Evolutionary conservation across 2,888 invertebrate genomes (phyloP).

Genomic region (Melinopterus prodromus): DNA sequence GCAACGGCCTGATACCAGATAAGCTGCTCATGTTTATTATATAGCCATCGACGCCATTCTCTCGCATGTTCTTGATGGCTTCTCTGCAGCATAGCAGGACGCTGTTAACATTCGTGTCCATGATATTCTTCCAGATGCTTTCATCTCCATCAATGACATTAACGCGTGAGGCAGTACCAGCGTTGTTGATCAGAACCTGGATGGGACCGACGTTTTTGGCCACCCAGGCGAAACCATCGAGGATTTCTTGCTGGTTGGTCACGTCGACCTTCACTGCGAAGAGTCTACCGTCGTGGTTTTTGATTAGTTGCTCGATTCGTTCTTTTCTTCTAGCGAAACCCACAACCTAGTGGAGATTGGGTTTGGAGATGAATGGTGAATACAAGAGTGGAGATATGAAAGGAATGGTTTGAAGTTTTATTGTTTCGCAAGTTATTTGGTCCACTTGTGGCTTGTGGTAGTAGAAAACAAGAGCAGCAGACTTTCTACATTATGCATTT

Average conservation of each 20-base stretch:
- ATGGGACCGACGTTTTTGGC: conserved; percentile 29
- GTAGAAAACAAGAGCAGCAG: no score
- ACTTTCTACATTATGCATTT: no score
- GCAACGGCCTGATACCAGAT: conserved; percentile 7
- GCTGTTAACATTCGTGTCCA: conserved; percentile 26
- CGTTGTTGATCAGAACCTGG: conserved; percentile 26
- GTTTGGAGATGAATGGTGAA: no score
- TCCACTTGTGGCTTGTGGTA: no score
- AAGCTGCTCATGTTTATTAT: conserved; percentile 31
- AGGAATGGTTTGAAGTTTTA: no score
- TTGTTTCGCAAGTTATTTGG: no score
- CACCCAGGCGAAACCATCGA: conserved; percentile 25
- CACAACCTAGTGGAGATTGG: conserved; percentile 53
- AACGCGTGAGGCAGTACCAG: conserved; percentile 25
- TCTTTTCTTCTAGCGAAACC: conserved; percentile 35
- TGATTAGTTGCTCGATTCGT: conserved; percentile 27
- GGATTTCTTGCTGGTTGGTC: conserved; percentile 27
- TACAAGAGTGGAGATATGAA: no score
- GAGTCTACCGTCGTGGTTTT: conserved; percentile 22
- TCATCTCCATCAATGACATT: conserved; percentile 27
- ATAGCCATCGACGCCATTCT: conserved; percentile 12
- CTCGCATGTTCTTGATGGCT: conserved; percentile 27
- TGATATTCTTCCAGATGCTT: conserved; percentile 12
- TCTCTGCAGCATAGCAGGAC: conserved; percentile 12
- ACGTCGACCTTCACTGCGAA: conserved; percentile 19